A percentile compares a stretch with the other conserved stretches of the same genome.
These are phyloP conservation scores for Micrasema longulum DNA, from an alignment of 1,140 invertebrate species.

Conservation along the genomic window DNA sequence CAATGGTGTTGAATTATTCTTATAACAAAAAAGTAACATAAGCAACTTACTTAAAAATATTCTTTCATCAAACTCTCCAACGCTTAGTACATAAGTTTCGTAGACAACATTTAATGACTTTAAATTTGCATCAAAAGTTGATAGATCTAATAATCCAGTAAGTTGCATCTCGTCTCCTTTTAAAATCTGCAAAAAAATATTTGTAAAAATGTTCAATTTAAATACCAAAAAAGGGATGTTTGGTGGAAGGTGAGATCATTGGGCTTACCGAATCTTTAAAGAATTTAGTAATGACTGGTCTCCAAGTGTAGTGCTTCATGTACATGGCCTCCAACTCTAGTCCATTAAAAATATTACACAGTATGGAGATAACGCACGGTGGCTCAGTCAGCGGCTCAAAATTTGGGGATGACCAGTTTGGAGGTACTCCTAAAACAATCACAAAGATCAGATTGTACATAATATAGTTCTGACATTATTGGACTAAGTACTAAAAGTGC, in stretches of 20 bases:
- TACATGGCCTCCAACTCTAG: conserved; percentile 87
- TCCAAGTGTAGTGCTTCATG: conserved; percentile 92
- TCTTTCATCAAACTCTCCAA: conserved; percentile 96
- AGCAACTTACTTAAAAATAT: conserved; percentile 84
- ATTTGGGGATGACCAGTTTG: conserved; percentile 76
- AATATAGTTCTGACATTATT: no score
- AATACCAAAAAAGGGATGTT: no score
- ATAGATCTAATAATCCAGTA: conserved; percentile 77
- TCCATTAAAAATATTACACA: conserved; percentile 87
- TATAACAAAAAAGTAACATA: no score
- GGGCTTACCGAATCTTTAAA: conserved; percentile 80
- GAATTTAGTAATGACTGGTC: conserved; percentile 82
- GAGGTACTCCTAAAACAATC: conserved; percentile 75
- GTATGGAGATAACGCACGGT: conserved; percentile 84
- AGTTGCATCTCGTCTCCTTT: conserved; percentile 74
- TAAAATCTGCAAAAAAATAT: conserved; percentile 62
- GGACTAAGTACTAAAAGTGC: no score
- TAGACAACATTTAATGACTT: conserved; percentile 90
- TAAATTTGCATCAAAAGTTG: conserved; percentile 82
- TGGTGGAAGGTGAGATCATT: no score
- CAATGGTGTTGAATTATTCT: no score
- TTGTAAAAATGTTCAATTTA: conserved; percentile 21
- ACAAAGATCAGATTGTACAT: no score
- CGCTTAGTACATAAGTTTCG: conserved; percentile 90
- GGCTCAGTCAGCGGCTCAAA: conserved; percentile 75